Evolutionary conservation across 2,113 vertebrate species (phyloP), one percentile per base, ranked within the genome.

Genomic region (Elachura formosa): DNA sequence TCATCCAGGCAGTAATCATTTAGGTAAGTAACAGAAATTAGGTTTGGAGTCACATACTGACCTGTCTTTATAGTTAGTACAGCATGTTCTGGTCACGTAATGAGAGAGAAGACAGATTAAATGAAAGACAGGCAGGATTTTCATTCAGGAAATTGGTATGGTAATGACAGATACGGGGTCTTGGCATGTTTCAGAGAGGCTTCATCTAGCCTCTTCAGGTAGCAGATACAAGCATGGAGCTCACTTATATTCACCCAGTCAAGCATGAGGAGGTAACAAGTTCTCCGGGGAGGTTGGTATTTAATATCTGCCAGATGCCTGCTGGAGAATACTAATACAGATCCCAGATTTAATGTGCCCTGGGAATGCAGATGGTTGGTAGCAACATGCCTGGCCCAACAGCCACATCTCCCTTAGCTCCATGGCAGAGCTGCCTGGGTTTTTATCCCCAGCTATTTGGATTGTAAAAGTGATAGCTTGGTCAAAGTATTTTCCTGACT

Each of bases 261-360:
- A 95, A 95, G 93, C 89, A 91, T 94, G 74, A 95, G 89, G 77
- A 94, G 54, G 89, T 94, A 94, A 90, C 93, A 91, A 63, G 91
- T 92, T 96, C 85, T 96, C 89, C 0, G 0, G 77, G 93, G 93
- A 96, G 71, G 33, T 77, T 91, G 81, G 87, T 92, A 80, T 96
- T 96, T 94, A 94, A 87, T 96, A 89, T 87, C 89, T 96, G 84
- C 87, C 71, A 79, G 85, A 93, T 90, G 85, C 63, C 63, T 95
- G 75, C n/a, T 5, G 4, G 82, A 94, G 92, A 93, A 95, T 95
- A 88, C 88, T 93, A 88, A 95, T 62, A 62, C 63, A 80, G 54
- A 93, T 77, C 75, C 67, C 67, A 80, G 54, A 62, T 89, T 94
- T 89, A 87, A 45, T 6, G 26, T 87, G 63, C 55, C 58, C 62